Percentiles rank a stretch among this genome's conserved stretches.
Evolutionary conservation across 2,888 invertebrate species (phyloP).

Genomic region (Leistus spinibarbis): DNA sequence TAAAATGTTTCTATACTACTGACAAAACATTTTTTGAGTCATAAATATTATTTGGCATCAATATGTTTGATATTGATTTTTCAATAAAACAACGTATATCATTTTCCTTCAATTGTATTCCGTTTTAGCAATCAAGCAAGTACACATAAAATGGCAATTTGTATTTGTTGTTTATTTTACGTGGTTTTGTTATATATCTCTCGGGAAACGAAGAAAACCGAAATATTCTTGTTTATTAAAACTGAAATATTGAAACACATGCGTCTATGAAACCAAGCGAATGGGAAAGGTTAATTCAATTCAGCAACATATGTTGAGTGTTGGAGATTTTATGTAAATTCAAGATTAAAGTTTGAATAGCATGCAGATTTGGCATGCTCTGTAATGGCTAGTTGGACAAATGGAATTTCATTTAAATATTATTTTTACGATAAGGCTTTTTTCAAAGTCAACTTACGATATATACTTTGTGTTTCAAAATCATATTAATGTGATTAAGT

Average conservation of each 20-base stretch:
- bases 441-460: no score
- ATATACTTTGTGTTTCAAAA: no score
- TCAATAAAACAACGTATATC: no score
- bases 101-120: neutral
- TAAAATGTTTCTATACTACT: neutral
- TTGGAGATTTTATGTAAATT: neutral
- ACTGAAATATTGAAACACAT: neutral
- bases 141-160: neutral
- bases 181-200: neutral
- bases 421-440: no score
- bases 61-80: no score
- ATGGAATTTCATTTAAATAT: neutral
- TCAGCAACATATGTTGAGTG: neutral
- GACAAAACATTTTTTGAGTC: neutral
- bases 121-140: neutral
- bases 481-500: no score
- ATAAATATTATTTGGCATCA: neutral
- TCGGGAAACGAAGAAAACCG: neutral
- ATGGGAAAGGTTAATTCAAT: neutral
- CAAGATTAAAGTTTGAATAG: neutral
- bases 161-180: neutral
- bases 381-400: neutral
- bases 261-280: no score
- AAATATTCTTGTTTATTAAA: neutral
- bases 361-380: neutral